Conservation (phyloP, 2,888 invertebrate genomes). For the Tillus elongatus region DNA sequence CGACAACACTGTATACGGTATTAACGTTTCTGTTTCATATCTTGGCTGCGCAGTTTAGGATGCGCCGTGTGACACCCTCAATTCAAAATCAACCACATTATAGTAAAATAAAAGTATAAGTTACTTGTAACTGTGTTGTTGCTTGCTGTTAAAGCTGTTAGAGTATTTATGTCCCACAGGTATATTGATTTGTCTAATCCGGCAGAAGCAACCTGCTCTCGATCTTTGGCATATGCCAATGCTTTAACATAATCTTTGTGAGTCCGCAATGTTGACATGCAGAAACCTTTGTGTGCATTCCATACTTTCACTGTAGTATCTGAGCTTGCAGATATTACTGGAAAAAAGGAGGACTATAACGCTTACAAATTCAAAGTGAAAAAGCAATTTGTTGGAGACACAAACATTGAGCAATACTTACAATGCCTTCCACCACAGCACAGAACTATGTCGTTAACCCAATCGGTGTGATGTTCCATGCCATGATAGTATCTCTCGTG, state of each 20-base stretch:
- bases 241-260: conserved; percentile 99
- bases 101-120: too few species aligned
- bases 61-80: too few species aligned
- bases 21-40: too few species aligned
- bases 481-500: conserved; percentile 82
- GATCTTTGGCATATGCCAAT: conserved; percentile 93
- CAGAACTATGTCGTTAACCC: conserved; percentile 98
- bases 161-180: conserved; percentile 96
- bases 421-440: conserved; percentile 95
- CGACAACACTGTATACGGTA: too few species aligned
- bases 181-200: conserved; percentile 95
- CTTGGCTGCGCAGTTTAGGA: too few species aligned
- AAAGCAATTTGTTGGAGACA: background rate
- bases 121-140: conserved; percentile 97
- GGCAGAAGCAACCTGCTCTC: conserved; percentile 92
- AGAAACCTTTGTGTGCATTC: conserved; percentile 99
- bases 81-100: conserved; percentile 10
- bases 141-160: conserved; percentile 94
- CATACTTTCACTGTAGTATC: conserved; percentile 99
- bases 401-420: conserved; percentile 40
- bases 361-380: conserved; percentile 7
- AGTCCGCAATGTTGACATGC: conserved; percentile 96
- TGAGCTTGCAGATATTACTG: conserved; percentile 96
- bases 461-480: conserved; percentile 99
- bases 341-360: conserved; percentile 25